A percentile compares a stretch with the other conserved stretches of the same genome.
These are phyloP conservation scores for Morpho helenor DNA, from an alignment of 2,888 invertebrate species.

Conservation along the genomic window DNA sequence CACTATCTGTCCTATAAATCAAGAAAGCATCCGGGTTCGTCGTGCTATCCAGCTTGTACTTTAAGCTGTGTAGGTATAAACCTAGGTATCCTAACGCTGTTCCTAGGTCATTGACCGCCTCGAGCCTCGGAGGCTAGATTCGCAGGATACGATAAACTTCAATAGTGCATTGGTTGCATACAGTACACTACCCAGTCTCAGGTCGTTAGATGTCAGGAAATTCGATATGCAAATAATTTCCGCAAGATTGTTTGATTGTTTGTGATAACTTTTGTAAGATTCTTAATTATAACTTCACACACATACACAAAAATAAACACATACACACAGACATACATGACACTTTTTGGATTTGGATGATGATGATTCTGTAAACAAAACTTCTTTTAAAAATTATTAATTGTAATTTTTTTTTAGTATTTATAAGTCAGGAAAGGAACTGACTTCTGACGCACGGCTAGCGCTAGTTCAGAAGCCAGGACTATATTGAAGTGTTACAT, in stretches of 20 bases:
- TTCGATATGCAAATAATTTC: conserved; percentile 10
- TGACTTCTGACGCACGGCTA: too few species aligned
- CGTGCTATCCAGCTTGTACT: conserved; percentile 50
- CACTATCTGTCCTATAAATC: conserved; percentile 34
- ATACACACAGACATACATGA: too few species aligned
- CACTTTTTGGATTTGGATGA: too few species aligned
- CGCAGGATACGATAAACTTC: conserved; percentile 76
- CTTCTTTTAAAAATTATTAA: too few species aligned
- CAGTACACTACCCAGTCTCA: conserved; percentile 36
- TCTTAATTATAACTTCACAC: background rate
- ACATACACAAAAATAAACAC: background rate
- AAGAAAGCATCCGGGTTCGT: conserved; percentile 48
- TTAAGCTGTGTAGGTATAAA: conserved; percentile 41
- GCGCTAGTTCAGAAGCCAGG: too few species aligned
- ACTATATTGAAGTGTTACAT: too few species aligned
- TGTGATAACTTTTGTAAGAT: background rate
- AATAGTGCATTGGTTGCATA: conserved; percentile 70
- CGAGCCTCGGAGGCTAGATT: conserved; percentile 63
- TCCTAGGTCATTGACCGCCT: conserved; percentile 64
- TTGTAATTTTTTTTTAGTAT: too few species aligned
- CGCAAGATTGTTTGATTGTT: background rate
- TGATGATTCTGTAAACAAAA: too few species aligned
- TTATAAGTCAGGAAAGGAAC: too few species aligned
- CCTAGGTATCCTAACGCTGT: conserved; percentile 64
- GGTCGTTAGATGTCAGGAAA: conserved; percentile 37